Evolutionary conservation across 1,140 invertebrate genomes (phyloP).

Genomic region (Drosophila cardini): DNA sequence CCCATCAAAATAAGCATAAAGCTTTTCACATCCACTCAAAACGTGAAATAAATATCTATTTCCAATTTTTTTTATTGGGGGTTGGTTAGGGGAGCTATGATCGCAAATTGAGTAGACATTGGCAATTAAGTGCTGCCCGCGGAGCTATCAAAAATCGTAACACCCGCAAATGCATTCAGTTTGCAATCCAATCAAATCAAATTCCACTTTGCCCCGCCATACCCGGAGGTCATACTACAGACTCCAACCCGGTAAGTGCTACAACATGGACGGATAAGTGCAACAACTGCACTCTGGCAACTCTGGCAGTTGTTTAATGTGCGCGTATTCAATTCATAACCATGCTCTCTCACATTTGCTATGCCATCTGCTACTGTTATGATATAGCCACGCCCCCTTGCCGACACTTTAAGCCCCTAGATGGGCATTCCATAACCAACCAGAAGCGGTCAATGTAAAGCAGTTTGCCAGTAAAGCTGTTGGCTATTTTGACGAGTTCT

Average conservation of each 20-base stretch:
- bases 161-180: constrained; percentile 42
- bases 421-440: neutral
- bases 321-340: constrained; percentile 77
- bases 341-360: constrained; percentile 50
- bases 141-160: constrained; percentile 62
- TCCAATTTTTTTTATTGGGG: neutral
- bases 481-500: constrained; percentile 37
- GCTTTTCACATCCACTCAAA: too few relatives aligned
- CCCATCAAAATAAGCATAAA: too few relatives aligned
- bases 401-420: constrained; percentile 1
- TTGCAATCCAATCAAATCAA: constrained; percentile 79
- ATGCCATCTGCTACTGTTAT: constrained; percentile 17
- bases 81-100: constrained; percentile 6
- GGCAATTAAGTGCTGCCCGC: constrained; percentile 65
- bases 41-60: too few relatives aligned
- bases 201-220: constrained; percentile 58
- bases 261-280: neutral
- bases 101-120: constrained; percentile 51
- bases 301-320: constrained; percentile 69
- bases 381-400: neutral
- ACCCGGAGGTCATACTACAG: neutral
- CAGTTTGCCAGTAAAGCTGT: constrained; percentile 22
- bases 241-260: constrained; percentile 6
- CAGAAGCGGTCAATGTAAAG: constrained; percentile 28
- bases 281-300: constrained; percentile 25